Evolutionary conservation across 2,888 invertebrate genomes (phyloP), one percentile per base, ranked within the genome.

Genomic region (Trypoxylon attenuatum): DNA sequence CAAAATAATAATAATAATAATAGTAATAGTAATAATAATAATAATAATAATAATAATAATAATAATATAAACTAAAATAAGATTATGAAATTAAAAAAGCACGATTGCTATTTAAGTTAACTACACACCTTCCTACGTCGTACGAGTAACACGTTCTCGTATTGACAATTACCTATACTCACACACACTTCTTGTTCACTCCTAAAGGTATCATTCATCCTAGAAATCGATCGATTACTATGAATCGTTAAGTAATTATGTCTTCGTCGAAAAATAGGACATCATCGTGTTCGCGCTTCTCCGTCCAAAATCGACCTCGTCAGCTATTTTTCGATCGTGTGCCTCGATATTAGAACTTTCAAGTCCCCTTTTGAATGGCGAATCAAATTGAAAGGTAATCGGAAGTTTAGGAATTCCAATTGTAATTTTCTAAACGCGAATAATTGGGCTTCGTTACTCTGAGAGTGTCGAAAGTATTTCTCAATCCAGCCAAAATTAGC

Each of bases 181-280:
- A 45, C 45, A 46, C 46, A 33, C 46, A 52, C 16, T 41, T 21
- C 5, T 25, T 16, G 52, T 27, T 45, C 29, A 18, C 53, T 21
- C 43, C 5, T 15, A 23, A 23, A 62, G n/a, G n/a, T n/a, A n/a
- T n/a, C 33, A 33, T 10, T 6, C 33, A 33, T 33, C 13, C 33
- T 33, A 10, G 13, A 33, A 33, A 33, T 56, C 22, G 45, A 61
- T 67, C 59, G 59, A 65, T 63, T 16, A 39, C 57, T 70, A 70
- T 13, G 43, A 62, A 70, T 69, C 58, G 45, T 78, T 80, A 76
- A 78, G 76, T 80, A 80, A 73, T 69, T 73, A 77, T 38, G 70
- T 46, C 56, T 69, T 67, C 69, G 38, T 70, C 58, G 67, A 73
- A 75, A 79, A 78, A 78, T 78, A 76, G 72, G 69, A 80, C 73